Evolutionary conservation across 1,140 invertebrate species (phyloP).

Genomic region (Argopecten irradians): DNA sequence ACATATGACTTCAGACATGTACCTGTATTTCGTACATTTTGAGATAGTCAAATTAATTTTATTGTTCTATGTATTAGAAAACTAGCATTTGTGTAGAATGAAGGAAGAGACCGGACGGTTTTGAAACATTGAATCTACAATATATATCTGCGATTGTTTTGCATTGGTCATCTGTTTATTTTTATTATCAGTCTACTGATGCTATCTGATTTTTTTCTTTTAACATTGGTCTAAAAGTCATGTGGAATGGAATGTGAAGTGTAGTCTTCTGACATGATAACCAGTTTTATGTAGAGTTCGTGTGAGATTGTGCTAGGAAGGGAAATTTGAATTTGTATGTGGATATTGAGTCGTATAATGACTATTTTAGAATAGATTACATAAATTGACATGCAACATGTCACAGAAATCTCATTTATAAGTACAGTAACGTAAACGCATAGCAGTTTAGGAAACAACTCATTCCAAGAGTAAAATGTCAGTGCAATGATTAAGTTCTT

Average conservation of each 20-base stretch:
- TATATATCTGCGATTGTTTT: no score
- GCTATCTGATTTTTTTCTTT: no score
- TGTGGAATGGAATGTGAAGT: background rate
- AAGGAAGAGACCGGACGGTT: no score
- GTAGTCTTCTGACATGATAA: background rate
- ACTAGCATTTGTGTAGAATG: no score
- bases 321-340: background rate
- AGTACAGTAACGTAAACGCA: background rate
- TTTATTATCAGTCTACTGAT: no score
- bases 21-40: no score
- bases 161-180: no score
- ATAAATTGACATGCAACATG: background rate
- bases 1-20: no score
- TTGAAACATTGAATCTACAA: no score
- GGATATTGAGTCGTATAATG: background rate
- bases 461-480: background rate
- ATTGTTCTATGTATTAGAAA: no score
- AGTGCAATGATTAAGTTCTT: background rate
- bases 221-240: background rate
- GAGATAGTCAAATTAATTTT: no score
- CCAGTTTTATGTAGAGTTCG: background rate
- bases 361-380: background rate
- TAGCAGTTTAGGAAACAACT: background rate
- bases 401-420: background rate
- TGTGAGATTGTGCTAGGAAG: background rate